Conservation (phyloP, 2,888 invertebrate genomes). For the Cotesia congregata region DNA sequence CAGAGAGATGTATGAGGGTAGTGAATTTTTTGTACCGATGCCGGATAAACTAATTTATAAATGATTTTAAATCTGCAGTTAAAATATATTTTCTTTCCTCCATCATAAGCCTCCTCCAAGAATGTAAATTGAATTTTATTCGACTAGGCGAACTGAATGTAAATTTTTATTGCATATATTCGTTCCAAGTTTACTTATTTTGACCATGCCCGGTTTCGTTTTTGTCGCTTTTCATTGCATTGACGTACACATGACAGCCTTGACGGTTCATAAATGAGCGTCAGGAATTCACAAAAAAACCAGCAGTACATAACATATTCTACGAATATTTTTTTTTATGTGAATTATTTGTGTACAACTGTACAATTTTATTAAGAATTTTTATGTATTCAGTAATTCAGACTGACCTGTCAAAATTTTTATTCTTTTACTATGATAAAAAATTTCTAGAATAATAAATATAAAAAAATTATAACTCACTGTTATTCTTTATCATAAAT, state of each 20-base stretch:
- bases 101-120: constrained; percentile 21
- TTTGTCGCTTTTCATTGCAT: constrained; percentile 39
- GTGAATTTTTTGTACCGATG: too few species aligned
- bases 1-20: too few species aligned
- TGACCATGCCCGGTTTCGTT: constrained; percentile 41
- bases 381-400: not conserved
- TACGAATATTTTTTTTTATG: not conserved
- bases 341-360: not conserved
- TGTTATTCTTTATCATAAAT: too few species aligned
- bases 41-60: not conserved
- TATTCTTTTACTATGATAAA: not conserved
- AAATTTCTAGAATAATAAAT: not conserved
- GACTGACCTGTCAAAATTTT: not conserved
- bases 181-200: constrained; percentile 43
- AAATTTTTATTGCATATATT: constrained; percentile 39
- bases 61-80: not conserved
- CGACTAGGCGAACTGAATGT: constrained; percentile 44
- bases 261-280: not conserved
- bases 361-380: not conserved
- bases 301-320: not conserved
- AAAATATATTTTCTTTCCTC: constrained; percentile 27
- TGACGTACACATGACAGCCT: constrained; percentile 10
- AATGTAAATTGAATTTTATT: constrained; percentile 49
- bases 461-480: not conserved
- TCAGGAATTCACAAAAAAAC: not conserved